Evolutionary conservation across 1,140 invertebrate species (phyloP), one percentile per base, ranked within the genome.

Genomic region (Drosophila kepulauana): DNA sequence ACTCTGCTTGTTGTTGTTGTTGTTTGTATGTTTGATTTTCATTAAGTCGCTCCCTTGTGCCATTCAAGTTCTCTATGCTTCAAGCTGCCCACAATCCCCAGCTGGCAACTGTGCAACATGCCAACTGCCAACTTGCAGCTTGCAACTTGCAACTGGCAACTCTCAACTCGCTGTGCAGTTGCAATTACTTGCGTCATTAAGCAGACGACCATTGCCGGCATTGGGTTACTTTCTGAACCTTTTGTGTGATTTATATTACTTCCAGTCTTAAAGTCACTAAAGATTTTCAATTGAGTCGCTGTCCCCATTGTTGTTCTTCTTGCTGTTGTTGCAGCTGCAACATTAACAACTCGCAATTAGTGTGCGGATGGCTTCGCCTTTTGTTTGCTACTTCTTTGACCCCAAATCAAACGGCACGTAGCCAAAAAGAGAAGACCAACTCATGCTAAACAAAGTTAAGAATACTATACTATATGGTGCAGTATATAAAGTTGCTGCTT

Each of bases 191-290:
- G 85, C 85, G 75, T 81, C 85, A 89, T 89, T 89, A 85, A 85
- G 49, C 84, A 64, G 43, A 69, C 85, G 68, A 73, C 84, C 84
- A 80, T 58, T 77, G 70, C 51, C 52, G 48, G 74, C 69, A 75
- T 81, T 64, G 82, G 79, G 67, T 81, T 78, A 82, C 67, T 75
- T 62, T 59, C 57, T 66, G 77, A 88, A 88, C 84, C 85, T 87
- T 88, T 89, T 86, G 84, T 63, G 77, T 89, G 84, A 88, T 88
- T 88, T 89, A 88, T 84, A 88, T 88, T 88, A 87, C 84, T 84
- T 87, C 62, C 68, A 75, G 72, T 84, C 74, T 70, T 67, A 54
- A 65, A 78, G 59, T 89, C 73, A 75, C 76, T 61, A 79, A 87
- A 82, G 72, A 88, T 78, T 88, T 84, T 88, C 84, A 88, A 89